phyloP scores from a whole-genome alignment of 2,113 vertebrate species.

The Vombatus ursinus region DNA sequence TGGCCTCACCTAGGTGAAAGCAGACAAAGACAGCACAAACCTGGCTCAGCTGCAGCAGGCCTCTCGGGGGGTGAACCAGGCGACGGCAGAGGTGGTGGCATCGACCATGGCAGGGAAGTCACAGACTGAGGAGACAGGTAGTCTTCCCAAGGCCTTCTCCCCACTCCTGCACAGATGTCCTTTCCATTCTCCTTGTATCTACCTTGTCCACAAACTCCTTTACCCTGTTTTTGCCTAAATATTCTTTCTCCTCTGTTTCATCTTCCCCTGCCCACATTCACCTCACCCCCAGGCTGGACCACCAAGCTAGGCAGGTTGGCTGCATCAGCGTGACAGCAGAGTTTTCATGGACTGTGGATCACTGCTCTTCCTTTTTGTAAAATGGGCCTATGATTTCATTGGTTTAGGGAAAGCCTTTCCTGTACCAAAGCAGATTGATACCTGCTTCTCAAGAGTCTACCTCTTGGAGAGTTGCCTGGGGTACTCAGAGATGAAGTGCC shows the following conservation, averaged over 20 bases:
- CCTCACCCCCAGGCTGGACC: not conserved
- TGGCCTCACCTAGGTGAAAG: constrained; percentile 89
- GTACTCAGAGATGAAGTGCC: not conserved
- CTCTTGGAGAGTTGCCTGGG: not conserved
- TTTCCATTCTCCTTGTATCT: accelerated
- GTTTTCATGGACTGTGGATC: not conserved
- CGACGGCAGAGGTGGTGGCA: constrained; percentile 92
- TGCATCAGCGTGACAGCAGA: no score
- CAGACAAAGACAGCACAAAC: constrained; percentile 94
- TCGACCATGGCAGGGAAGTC: constrained; percentile 95
- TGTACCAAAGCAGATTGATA: not conserved
- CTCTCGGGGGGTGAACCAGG: constrained; percentile 93
- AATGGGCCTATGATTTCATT: not conserved
- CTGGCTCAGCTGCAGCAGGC: constrained; percentile 92
- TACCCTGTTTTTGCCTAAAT: not conserved
- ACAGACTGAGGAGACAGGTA: constrained; percentile 95
- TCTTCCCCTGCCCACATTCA: not conserved
- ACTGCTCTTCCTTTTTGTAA: not conserved
- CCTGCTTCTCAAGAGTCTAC: not conserved
- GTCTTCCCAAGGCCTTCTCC: not conserved
- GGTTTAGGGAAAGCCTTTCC: not conserved
- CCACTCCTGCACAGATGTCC: accelerated
- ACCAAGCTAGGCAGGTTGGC: not conserved
- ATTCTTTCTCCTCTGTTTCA: not conserved
- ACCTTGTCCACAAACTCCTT: accelerated